Evolutionary conservation across 2,888 invertebrate genomes (phyloP).

Genomic region (Cacoxenus indagator): DNA sequence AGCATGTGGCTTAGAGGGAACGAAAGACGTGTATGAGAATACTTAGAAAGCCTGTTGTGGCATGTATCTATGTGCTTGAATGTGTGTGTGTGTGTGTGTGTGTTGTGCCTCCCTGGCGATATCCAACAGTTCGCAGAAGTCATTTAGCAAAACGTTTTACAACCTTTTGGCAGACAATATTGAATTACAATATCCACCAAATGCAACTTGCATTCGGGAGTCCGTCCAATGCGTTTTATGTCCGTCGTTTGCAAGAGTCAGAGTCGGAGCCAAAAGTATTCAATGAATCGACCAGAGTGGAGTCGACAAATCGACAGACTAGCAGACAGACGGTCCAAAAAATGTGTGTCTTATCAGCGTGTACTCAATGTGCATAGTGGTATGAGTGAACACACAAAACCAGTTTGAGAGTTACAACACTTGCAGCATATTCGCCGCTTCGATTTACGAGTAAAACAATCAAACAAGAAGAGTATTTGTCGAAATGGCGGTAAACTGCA

Average conservation of each 20-base stretch:
- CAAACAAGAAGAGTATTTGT: constrained; percentile 37
- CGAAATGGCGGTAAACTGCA: constrained; percentile 31
- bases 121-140: constrained; percentile 58
- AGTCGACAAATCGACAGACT: neutral
- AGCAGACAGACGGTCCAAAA: constrained; percentile 18
- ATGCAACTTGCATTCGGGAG: constrained; percentile 14
- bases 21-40: constrained; percentile 30
- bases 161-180: constrained; percentile 60
- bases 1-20: constrained; percentile 49
- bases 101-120: neutral
- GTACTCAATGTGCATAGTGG: neutral
- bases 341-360: neutral
- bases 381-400: constrained; percentile 28
- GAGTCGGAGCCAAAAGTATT: constrained; percentile 38
- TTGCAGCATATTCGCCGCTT: constrained; percentile 46
- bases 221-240: constrained; percentile 39
- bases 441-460: too few species aligned
- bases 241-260: constrained; percentile 11
- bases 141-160: constrained; percentile 64
- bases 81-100: constrained; percentile 31
- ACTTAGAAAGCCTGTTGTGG: constrained; percentile 26
- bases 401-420: constrained; percentile 53
- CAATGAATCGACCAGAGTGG: constrained; percentile 47
- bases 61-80: constrained; percentile 31
- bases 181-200: constrained; percentile 55